Percentiles rank a stretch among this genome's conserved stretches.
Conservation (phyloP, 1,140 invertebrate genomes). For the Eumeta japonica region DNA sequence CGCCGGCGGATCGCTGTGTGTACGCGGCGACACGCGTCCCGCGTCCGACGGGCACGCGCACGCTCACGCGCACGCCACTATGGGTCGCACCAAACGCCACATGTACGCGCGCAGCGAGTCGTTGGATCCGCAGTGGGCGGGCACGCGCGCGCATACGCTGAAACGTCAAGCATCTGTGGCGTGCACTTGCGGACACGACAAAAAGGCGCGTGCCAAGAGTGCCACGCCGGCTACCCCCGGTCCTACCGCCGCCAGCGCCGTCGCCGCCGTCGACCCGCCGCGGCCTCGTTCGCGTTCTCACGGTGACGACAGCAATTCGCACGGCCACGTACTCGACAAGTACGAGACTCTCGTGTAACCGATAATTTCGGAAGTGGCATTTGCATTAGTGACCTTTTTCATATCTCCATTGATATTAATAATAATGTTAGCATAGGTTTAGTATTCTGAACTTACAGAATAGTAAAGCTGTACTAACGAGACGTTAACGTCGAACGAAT, state of each 20-base stretch:
- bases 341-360: slow-evolving; percentile 54
- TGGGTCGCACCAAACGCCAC: slow-evolving; percentile 34
- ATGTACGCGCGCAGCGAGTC: slow-evolving; percentile 44
- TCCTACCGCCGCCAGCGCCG: slow-evolving; percentile 17
- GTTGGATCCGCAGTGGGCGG: slow-evolving; percentile 38
- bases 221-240: too few relatives aligned
- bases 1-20: slow-evolving; percentile 36
- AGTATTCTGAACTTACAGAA: too few relatives aligned
- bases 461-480: too few relatives aligned
- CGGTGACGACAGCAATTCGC: slow-evolving; percentile 38
- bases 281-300: slow-evolving; percentile 40
- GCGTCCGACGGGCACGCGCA: slow-evolving; percentile 35
- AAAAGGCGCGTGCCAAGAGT: slow-evolving; percentile 33
- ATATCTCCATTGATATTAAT: too few relatives aligned
- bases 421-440: too few relatives aligned
- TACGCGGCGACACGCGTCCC: slow-evolving; percentile 32
- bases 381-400: background rate
- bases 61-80: slow-evolving; percentile 32
- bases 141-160: slow-evolving; percentile 33
- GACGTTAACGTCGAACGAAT: too few relatives aligned
- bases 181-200: slow-evolving; percentile 48
- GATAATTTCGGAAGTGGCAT: background rate
- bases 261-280: slow-evolving; percentile 18
- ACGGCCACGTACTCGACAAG: slow-evolving; percentile 48
- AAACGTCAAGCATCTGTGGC: slow-evolving; percentile 46